Percentiles rank a stretch among this genome's conserved stretches.
phyloP scores from a whole-genome alignment of 2,113 vertebrate species.

The Mormoops blainvillei region DNA sequence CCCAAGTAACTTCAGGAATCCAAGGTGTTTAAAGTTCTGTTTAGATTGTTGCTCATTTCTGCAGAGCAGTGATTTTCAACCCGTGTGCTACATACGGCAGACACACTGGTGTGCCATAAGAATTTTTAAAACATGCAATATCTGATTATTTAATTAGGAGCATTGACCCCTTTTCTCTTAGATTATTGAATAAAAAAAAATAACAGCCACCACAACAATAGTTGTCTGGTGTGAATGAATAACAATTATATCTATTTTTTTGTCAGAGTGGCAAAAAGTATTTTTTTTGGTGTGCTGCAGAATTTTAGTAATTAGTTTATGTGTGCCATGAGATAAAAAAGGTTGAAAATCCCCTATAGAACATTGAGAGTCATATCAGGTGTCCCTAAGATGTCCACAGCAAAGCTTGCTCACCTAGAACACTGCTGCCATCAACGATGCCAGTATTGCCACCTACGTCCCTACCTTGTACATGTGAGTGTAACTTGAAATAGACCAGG shows the following conservation, averaged over 20 bases:
- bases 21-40: neutral
- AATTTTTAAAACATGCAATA: neutral
- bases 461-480: neutral
- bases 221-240: neutral
- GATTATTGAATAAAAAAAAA: neutral
- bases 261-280: neutral
- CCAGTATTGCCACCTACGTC: neutral
- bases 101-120: rapidly evolving
- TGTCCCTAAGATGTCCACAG: neutral
- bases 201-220: neutral
- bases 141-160: neutral
- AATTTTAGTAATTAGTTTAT: neutral
- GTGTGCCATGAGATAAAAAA: neutral
- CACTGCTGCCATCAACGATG: neutral
- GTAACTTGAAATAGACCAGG: neutral
- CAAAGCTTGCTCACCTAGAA: neutral
- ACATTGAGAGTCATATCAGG: neutral
- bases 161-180: neutral
- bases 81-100: neutral
- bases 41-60: neutral
- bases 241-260: neutral
- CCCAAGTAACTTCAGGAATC: neutral
- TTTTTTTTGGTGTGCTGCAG: neutral
- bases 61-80: neutral
- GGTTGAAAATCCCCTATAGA: neutral